These are phyloP conservation scores for Drosophila subquinaria DNA, from an alignment of 2,888 invertebrate species.

Conservation along the genomic window DNA sequence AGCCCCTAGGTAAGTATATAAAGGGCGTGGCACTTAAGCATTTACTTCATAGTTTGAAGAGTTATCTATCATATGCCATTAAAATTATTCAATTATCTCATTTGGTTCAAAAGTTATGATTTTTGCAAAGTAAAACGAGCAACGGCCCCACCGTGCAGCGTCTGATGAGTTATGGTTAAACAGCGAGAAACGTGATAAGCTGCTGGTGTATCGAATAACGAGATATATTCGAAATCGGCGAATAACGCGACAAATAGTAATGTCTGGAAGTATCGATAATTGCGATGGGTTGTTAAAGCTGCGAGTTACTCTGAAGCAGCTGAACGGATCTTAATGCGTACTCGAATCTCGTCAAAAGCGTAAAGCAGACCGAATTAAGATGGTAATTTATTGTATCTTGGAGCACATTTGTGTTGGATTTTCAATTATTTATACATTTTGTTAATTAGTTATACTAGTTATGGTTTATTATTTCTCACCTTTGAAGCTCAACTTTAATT, in stretches of 20 bases:
- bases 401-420: not conserved
- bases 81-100: no score
- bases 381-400: not conserved
- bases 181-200: not conserved
- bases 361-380: not conserved
- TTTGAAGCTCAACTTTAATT: conserved; percentile 32
- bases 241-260: not conserved
- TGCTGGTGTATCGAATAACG: no score
- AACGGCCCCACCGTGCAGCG: no score
- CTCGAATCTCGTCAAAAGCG: not conserved
- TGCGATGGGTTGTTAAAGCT: not conserved
- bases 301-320: not conserved
- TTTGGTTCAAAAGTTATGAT: no score
- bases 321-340: not conserved
- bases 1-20: no score
- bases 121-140: no score
- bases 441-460: not conserved
- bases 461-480: not conserved
- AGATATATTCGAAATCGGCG: not conserved
- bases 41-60: no score
- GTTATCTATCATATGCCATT: no score
- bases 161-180: not conserved
- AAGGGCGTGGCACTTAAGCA: no score
- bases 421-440: not conserved
- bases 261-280: no score